These are phyloP conservation scores for Rhodinocichla rosea DNA, from an alignment of 2,113 vertebrate genomes.

Conservation along the genomic window DNA sequence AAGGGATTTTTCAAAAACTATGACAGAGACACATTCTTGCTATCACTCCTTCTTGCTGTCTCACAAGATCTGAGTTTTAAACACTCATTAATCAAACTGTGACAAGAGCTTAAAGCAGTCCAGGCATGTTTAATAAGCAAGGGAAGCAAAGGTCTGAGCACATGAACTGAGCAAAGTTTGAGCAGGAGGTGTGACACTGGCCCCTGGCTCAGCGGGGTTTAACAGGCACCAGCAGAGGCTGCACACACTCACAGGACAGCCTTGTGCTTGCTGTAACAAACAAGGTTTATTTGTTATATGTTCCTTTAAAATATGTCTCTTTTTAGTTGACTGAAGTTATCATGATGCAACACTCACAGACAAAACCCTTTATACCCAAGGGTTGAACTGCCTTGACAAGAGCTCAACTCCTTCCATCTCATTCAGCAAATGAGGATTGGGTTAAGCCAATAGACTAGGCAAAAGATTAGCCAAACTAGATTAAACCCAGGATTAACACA, in stretches of 20 bases:
- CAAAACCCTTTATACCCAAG: neutral
- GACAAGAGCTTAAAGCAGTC: neutral
- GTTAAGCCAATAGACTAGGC: too few species aligned
- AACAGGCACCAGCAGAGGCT: neutral
- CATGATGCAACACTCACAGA: neutral
- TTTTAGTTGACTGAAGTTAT: neutral
- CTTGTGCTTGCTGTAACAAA: neutral
- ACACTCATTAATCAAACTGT: neutral
- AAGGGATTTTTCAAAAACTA: too few species aligned
- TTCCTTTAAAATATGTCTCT: neutral
- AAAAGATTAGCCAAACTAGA: too few species aligned
- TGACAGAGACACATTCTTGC: neutral
- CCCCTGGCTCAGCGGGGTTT: neutral
- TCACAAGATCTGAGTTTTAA: neutral
- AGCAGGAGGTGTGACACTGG: neutral
- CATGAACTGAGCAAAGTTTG: neutral
- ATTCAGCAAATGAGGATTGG: neutral
- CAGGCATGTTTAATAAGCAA: neutral
- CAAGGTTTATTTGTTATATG: neutral
- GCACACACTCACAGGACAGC: neutral
- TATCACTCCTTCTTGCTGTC: neutral
- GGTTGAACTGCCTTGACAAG: neutral
- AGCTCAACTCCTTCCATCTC: neutral
- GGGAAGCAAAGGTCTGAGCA: neutral
- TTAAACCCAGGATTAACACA: neutral